Conservation (phyloP, 1,140 invertebrate species). For the Sitobion miscanthi region DNA sequence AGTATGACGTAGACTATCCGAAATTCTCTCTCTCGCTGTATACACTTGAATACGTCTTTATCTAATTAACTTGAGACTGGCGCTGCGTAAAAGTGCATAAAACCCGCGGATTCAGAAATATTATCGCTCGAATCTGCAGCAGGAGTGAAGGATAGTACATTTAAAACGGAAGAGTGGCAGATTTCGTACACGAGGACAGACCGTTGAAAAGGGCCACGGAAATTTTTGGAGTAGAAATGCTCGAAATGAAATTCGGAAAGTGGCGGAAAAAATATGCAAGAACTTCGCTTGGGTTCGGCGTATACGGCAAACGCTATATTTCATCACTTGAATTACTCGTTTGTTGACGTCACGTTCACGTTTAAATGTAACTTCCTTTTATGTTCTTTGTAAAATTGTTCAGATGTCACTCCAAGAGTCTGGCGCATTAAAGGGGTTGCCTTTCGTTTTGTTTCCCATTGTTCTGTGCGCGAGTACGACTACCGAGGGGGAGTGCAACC, state of each 20-base stretch:
- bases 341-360: constrained; percentile 16
- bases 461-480: neutral
- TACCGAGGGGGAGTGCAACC: neutral
- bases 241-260: neutral
- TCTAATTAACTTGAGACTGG: neutral
- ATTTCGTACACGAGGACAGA: neutral
- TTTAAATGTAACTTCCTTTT: constrained; percentile 37
- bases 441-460: constrained; percentile 20
- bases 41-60: neutral
- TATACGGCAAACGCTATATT: neutral
- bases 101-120: neutral
- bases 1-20: neutral
- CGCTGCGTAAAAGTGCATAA: neutral
- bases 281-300: neutral
- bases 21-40: neutral
- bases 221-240: neutral
- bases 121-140: neutral
- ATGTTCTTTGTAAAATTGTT: constrained; percentile 37
- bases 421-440: constrained; percentile 20
- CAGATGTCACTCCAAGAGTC: constrained; percentile 30
- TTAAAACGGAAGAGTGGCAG: neutral
- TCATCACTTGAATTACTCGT: constrained; percentile 35
- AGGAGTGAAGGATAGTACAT: neutral
- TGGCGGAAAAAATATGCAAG: neutral
- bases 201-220: neutral